phyloP scores from a whole-genome alignment of 2,888 invertebrate genomes.

The Ariolimax columbianus region DNA sequence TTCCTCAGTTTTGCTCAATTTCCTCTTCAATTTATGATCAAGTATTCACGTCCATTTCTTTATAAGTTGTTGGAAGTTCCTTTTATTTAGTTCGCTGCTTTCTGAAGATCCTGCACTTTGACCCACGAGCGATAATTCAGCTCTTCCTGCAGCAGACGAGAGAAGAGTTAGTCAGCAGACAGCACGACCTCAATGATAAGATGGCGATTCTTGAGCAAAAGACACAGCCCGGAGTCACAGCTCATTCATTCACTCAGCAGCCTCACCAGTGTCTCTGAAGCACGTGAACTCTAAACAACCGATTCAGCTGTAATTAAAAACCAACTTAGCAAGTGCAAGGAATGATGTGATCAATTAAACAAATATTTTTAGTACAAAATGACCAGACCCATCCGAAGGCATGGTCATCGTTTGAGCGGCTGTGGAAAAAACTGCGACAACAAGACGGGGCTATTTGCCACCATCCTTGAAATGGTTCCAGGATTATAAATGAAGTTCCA shows the following conservation, averaged over 20 bases:
- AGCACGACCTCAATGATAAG: constrained; percentile 25
- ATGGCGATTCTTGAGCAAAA: constrained; percentile 22
- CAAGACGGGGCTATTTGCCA: constrained; percentile 31
- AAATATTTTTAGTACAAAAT: constrained; percentile 58
- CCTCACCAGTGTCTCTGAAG: constrained; percentile 3
- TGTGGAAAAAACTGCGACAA: constrained; percentile 22
- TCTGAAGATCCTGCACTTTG: constrained; percentile 10
- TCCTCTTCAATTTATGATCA: constrained; percentile 42
- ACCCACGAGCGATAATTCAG: constrained; percentile 29
- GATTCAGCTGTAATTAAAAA: constrained; percentile 57
- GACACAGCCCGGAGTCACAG: constrained; percentile 43
- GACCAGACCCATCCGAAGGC: constrained; percentile 36
- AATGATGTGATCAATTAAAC: constrained; percentile 54
- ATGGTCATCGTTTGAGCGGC: constrained; percentile 25
- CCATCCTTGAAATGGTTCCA: constrained; percentile 27
- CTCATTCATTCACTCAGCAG: background rate
- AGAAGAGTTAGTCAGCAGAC: constrained; percentile 23
- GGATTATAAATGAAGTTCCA: constrained; percentile 34
- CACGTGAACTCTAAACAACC: constrained; percentile 51
- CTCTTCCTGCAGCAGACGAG: background rate
- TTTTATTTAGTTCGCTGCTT: constrained; percentile 20
- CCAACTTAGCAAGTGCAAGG: constrained; percentile 52
- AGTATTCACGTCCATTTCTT: constrained; percentile 2
- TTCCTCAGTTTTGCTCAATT: constrained; percentile 46
- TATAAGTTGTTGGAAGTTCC: constrained; percentile 4